Percentiles rank a stretch among this genome's conserved stretches.
Evolutionary conservation across 2,113 vertebrate species (phyloP).

Genomic region (Tauraco erythrolophus): DNA sequence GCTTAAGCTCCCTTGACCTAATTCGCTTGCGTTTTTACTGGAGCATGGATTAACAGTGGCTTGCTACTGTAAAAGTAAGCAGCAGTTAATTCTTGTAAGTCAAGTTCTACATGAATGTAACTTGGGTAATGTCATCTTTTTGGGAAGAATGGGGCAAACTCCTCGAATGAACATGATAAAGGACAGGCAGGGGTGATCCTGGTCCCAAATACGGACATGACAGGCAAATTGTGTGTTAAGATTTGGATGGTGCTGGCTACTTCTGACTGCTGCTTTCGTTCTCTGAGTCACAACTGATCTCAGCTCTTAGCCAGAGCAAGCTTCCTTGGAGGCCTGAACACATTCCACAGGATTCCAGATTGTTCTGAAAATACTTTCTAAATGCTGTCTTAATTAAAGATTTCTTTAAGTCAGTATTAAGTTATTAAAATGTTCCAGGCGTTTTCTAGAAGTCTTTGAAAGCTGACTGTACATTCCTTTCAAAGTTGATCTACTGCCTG

Average conservation of each 20-base stretch:
- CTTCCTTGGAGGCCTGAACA: conserved; percentile 9
- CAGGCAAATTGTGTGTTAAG: background rate
- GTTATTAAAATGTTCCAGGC: conserved; percentile 59
- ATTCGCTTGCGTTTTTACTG: conserved; percentile 17
- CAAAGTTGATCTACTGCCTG: conserved; percentile 26
- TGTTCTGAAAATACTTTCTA: conserved; percentile 61
- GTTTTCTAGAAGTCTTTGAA: conserved; percentile 49
- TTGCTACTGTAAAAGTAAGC: conserved; percentile 26
- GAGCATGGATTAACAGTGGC: background rate
- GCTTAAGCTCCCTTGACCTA: conserved; percentile 47
- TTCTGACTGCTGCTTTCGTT: background rate
- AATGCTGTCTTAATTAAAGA: conserved; percentile 69
- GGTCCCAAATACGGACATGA: background rate
- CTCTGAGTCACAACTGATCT: background rate
- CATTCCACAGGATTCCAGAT: conserved; percentile 64
- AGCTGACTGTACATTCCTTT: conserved; percentile 63
- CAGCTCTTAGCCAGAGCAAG: background rate
- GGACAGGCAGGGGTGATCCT: background rate
- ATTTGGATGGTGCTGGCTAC: background rate
- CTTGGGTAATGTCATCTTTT: background rate
- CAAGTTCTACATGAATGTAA: background rate
- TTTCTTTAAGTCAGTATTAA: conserved; percentile 66
- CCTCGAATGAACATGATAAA: background rate
- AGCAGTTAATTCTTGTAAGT: conserved; percentile 59
- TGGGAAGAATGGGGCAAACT: background rate